Conservation (phyloP, 2,797 vertebrate species). For the Xiphophorus birchmanni region DNA sequence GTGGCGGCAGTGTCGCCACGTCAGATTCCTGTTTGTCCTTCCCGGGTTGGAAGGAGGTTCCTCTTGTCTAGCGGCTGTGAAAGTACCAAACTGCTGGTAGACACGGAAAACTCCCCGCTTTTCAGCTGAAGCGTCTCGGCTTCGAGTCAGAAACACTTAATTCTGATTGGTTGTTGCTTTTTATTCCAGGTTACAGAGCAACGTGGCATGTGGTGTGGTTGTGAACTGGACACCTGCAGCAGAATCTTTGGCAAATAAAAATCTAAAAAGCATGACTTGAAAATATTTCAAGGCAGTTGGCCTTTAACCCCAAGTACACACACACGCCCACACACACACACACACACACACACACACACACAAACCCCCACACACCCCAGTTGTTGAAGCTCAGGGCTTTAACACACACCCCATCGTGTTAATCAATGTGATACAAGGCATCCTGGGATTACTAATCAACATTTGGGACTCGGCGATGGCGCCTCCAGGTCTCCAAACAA, state of each 20-base stretch:
- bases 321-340: background rate
- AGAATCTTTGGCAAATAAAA: no score
- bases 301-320: background rate
- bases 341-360: background rate
- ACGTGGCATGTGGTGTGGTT: background rate
- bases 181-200: no score
- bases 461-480: no score
- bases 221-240: background rate
- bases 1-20: constrained; percentile 50
- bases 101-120: background rate
- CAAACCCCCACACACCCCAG: background rate
- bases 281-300: background rate
- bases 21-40: background rate
- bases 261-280: background rate
- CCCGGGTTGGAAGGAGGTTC: background rate
- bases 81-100: background rate
- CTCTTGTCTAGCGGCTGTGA: background rate
- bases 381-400: background rate
- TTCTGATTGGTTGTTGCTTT: background rate
- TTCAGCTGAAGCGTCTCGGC: background rate
- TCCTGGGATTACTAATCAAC: background rate
- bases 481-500: background rate
- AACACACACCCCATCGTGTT: background rate
- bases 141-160: background rate
- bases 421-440: background rate